Evolutionary conservation across 1,140 invertebrate species (phyloP), one percentile per base, ranked within the genome.

Genomic region (Drosophila malerkotliana): DNA sequence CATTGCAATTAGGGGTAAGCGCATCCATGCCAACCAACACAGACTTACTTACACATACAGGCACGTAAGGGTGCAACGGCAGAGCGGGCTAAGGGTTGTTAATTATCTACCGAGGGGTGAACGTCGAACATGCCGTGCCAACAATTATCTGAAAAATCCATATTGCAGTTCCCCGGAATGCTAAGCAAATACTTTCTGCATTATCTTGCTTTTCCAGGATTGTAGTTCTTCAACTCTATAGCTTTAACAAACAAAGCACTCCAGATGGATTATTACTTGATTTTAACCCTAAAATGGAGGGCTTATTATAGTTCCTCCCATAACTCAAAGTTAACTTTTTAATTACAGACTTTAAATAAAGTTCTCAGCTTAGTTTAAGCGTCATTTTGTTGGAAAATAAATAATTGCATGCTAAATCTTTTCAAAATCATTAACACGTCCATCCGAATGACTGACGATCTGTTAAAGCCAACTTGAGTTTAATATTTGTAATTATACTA

Each of bases 1-100:
- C 72, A 60, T 72, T 79, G 81, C 89, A 91, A 91, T 91, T 90
- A 91, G 90, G 89, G 85, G 85, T 83, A 89, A 84, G 75, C 78
- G 45, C 58, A 63, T 62, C 72, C 61, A 72, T 45, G 56, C 57
- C 49, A 57, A 73, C 68, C 30, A 21, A 49, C 49, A 61, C 44
- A 34, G 30, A 44, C 41, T 66, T 30, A 58, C 32, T 51, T 41
- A 48, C 14, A n/a, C n/a, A 51, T 10, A 30, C 39, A 28, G 30
- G 18, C 47, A 26, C 44, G 34, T 58, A 72, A 74, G 78, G 82
- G 82, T 77, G 59, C 60, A 49, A 53, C 48, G 41, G 10, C 15
- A 24, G 10, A 28, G 5, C 48, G 32, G 21, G 54, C 64, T 71
- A 77, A 75, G 81, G 81, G 83, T 87, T 67, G 78, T 64, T 82